Evolutionary conservation across 1,140 invertebrate species (phyloP), one percentile per base, ranked within the genome.

Genomic region (Eulimnadia texana): DNA sequence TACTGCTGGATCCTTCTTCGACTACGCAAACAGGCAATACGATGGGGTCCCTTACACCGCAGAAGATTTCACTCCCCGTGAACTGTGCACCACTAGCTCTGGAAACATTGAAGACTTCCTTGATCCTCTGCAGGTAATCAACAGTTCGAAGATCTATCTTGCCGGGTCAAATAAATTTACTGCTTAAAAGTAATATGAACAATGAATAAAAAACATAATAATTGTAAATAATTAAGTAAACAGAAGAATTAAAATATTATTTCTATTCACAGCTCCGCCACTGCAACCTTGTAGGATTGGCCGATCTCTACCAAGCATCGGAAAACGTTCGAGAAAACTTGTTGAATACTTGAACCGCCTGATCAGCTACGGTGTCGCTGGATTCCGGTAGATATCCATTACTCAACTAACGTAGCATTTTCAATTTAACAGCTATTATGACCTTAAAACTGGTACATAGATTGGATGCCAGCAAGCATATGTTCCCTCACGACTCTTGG

Each of bases 301-400:
- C 82, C 58, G 88, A 92, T 72, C 77, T 93, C 58, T 79, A 87
- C 68, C 80, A 83, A 50, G 71, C 72, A 3, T 72, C 71, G 66
- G 77, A 82, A 47, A 79, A 85, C 64, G 88, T 93, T 0, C 75
- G 82, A 55, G 69, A 70, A 0, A 80, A 70, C 80, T 90, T 25
- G 72, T 80, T 22, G 78, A 79, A 0, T 86, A 82, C 68, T 68
- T 90, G 68, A 89, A 90, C 71, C 72, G 74, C 24, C 72, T 88
- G 0, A 80, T 91, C 55, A 79, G 80, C 33, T 67, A 81, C 50
- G 90, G 91, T 20, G 86, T 92, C 2, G 88, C 88, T 70, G 90
- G 90, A 29, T 68, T 69, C 61, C 66, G 73, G 27, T 42, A 60
- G n/a, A n/a, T n/a, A n/a, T n/a, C n/a, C n/a, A n/a, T n/a, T n/a